Evolutionary conservation across 2,797 vertebrate genomes (phyloP).

Genomic region (Chaenodraco wilsoni): DNA sequence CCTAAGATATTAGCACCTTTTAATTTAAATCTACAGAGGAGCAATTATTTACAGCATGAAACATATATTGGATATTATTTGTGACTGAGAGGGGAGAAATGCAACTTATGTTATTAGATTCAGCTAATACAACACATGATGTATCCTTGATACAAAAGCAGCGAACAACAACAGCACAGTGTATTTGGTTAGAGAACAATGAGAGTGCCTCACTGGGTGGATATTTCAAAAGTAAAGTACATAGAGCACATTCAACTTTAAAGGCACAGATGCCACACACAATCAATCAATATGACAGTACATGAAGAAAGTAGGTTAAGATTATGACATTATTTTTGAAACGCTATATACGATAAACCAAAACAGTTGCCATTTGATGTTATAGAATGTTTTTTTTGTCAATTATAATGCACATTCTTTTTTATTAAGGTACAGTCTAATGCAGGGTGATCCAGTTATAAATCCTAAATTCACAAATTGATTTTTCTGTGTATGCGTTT

Average conservation of each 20-base stretch:
- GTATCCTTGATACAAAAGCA: slow-evolving; percentile 29
- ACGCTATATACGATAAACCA: slow-evolving; percentile 9
- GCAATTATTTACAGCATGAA: slow-evolving; percentile 51
- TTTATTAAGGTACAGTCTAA: not conserved
- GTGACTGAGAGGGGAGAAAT: slow-evolving; percentile 7
- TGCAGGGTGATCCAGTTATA: not conserved
- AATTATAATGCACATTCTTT: not conserved
- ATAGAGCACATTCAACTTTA: slow-evolving; percentile 22
- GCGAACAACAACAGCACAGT: slow-evolving; percentile 10
- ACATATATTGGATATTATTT: slow-evolving; percentile 13
- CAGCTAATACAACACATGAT: slow-evolving; percentile 6
- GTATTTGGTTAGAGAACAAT: slow-evolving; percentile 42
- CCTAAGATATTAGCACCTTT: slow-evolving; percentile 5
- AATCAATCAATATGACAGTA: slow-evolving; percentile 14
- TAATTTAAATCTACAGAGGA: slow-evolving; percentile 16
- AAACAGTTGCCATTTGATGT: not conserved
- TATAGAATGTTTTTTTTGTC: slow-evolving; percentile 1
- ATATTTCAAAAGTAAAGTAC: slow-evolving; percentile 38
- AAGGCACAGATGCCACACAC: slow-evolving; percentile 36
- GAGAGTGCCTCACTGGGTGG: slow-evolving; percentile 9
- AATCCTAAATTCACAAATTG: slow-evolving; percentile 3
- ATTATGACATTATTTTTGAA: slow-evolving; percentile 25
- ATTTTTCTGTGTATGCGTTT: slow-evolving; percentile 8
- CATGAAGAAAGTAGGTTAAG: not conserved
- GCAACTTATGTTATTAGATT: slow-evolving; percentile 8